Conservation (phyloP, 2,113 vertebrate genomes). For the Sphaerodactylus townsendi region DNA sequence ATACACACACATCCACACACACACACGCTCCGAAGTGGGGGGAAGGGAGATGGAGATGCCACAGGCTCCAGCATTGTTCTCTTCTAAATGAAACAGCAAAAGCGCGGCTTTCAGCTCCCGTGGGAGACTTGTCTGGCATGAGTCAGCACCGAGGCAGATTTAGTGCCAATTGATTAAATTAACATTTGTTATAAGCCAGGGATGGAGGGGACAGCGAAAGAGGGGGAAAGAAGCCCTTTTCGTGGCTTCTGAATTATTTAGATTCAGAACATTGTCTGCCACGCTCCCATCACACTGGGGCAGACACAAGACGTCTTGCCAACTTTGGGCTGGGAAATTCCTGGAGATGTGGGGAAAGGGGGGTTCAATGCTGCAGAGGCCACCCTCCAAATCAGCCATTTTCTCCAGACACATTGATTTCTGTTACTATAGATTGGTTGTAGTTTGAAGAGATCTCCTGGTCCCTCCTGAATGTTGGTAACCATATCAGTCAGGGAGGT, state of each 20-base stretch:
- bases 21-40: conserved; percentile 20
- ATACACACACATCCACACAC: no score
- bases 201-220: conserved; percentile 38
- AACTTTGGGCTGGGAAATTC: no score
- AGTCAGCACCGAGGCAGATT: conserved; percentile 92
- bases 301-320: neutral
- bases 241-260: conserved; percentile 81
- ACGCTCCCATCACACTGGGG: conserved; percentile 49
- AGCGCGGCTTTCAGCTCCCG: conserved; percentile 74
- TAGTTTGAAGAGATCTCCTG: no score
- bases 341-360: no score
- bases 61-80: conserved; percentile 54
- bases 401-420: no score
- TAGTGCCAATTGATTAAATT: conserved; percentile 98
- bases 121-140: conserved; percentile 82
- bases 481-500: no score
- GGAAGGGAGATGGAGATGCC: conserved; percentile 38
- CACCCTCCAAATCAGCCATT: no score
- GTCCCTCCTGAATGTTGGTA: no score
- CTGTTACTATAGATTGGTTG: no score
- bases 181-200: conserved; percentile 91
- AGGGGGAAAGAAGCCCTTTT: conserved; percentile 68
- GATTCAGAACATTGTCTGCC: conserved; percentile 66
- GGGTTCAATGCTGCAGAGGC: no score
- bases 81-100: conserved; percentile 79